Base-by-base conservation (phyloP, 1,140 invertebrate genomes). In the Hycleus phaleratus region DNA sequence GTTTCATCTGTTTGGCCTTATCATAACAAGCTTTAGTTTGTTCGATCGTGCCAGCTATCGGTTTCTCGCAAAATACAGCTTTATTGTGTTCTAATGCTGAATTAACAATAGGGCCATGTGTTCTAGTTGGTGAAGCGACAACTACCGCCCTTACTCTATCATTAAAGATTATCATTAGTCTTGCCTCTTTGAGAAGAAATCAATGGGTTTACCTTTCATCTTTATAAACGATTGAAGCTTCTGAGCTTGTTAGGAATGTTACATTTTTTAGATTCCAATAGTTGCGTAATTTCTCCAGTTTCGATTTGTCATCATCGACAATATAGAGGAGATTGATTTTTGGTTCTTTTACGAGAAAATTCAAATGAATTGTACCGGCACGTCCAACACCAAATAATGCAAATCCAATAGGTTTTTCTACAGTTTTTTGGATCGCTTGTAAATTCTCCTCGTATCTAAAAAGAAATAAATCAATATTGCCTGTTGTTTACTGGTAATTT, bases 31-130 rank as follows among this genome's bases (percentile, higher is more conserved):
- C 77, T 39, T 71, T 71, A 0, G 80, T 81, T 2, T 77, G 73
- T 32, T 76, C 70, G 1, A 76, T 68, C 50, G 78, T 72, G 46
- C 83, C 75, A 9, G 84, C 82, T 18, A 88, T 78, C 0, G 86
- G 86, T 66, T 88, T 88, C 66, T 88, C 85, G 65, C 84, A 86
- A 64, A 87, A 84, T 0, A 88, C 82, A 8, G 81, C 79, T 62
- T 84, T 84, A 60, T 82, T 81, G 40, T 77, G 74, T 8, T 77
- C 63, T n/a, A 87, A 67, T 1, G 82, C 76, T 54, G 76, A 78
- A 0, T 74, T 73, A 1, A 86, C 79, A 9, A 86, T 79, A 1
- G 73, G 64, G 63, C 85, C 80, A 66, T 88, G 84, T 0, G 81
- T 79, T 59, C 66, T 77, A 0, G 84, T 85, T 4, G 83, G 83